Base-by-base conservation (phyloP, 2,113 vertebrate species). In the Oreochromis aureus region DNA sequence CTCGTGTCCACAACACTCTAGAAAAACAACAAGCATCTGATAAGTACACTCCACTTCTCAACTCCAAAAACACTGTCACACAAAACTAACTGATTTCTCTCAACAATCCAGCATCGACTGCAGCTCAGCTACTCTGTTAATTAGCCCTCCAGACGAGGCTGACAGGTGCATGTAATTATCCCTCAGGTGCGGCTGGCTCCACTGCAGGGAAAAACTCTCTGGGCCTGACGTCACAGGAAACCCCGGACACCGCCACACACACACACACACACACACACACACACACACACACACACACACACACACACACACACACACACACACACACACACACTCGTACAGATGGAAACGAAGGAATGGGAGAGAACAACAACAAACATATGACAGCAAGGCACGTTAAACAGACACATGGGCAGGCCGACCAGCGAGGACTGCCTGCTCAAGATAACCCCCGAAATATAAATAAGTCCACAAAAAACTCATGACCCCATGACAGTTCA, bases 61-160 rank as follows among this genome's bases (percentile, higher is more conserved):
- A 30, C 24, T 58, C 55, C 24, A 27, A 58, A 58, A 58, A 0
- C 24, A 58, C 55, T 30, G 55, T 58, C 12, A 13, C 55, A 58
- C 24, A 58, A 27, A 27, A 58, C 27, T 15, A 58, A 58, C 24
- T 3, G 55, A 58, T 58, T 30, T 58, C 55, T 30, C 55, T 15
- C 8, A 58, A 2, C 12, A 0, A 58, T 0, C 55, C 55, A 58
- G 55, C 12, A 7, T 8, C 0, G 0, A 58, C 6, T 27, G 22
- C 22, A 56, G 55, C 55, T 56, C 55, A 56, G 22, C 55, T 56
- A 56, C 55, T 56, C 55, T 0, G 6, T 3, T 56, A 56, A 56
- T 55, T 24, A 55, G n/a, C n/a, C 54, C 54, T 24, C n/a, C 54
- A 56, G 55, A 56, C 6, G 22, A 56, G 55, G 12, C 6, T 58